A percentile compares a stretch with the other conserved stretches of the same genome.
These are phyloP conservation scores for Catocala fraxini DNA, from an alignment of 2,888 invertebrate species.

Conservation along the genomic window DNA sequence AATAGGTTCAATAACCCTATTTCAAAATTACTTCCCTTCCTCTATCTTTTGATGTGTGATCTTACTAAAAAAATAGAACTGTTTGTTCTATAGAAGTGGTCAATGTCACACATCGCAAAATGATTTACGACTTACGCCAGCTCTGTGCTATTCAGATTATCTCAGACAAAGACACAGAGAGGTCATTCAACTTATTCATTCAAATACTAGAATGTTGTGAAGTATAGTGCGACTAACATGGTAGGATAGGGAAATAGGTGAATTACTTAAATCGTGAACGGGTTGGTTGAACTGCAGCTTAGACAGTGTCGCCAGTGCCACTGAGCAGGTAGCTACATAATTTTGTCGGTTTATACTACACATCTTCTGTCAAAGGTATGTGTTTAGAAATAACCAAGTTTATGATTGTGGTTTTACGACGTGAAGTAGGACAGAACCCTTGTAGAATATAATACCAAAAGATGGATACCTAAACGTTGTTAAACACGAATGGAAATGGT, in stretches of 20 bases:
- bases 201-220: conserved; percentile 33
- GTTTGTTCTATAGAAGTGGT: conserved; percentile 15
- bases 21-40: background rate
- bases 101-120: conserved; percentile 52
- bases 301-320: background rate
- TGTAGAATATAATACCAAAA: background rate
- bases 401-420: conserved; percentile 22
- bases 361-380: conserved; percentile 20
- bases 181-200: conserved; percentile 67
- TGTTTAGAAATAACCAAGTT: conserved; percentile 27
- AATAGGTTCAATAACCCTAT: conserved; percentile 4
- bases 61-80: conserved; percentile 6
- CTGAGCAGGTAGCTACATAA: conserved; percentile 1
- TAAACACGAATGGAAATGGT: too few species aligned
- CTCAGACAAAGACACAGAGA: conserved; percentile 52
- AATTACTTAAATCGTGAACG: background rate
- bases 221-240: background rate
- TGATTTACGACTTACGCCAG: conserved; percentile 51
- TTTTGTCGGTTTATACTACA: conserved; percentile 18
- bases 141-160: conserved; percentile 48
- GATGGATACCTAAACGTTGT: too few species aligned
- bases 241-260: background rate
- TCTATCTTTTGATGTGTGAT: conserved; percentile 2
- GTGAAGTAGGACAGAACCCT: background rate
- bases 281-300: background rate